These are phyloP conservation scores for Anadara kagoshimensis DNA, from an alignment of 1,140 invertebrate genomes.

Conservation along the genomic window DNA sequence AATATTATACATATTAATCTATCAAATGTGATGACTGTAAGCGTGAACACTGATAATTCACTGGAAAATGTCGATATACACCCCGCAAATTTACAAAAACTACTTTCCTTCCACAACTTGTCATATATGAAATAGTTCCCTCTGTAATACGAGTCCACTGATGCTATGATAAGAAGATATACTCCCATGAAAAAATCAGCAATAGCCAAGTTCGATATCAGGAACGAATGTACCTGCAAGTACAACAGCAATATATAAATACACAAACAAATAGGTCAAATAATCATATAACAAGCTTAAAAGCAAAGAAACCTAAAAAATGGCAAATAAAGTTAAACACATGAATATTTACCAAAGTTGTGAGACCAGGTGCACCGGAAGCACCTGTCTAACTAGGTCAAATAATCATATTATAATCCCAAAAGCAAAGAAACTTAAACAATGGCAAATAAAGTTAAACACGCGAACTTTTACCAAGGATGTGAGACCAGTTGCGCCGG, in stretches of 20 bases:
- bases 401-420: no score
- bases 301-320: background rate
- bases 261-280: no score
- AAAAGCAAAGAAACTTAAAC: no score
- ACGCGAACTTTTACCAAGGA: no score
- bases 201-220: conserved; percentile 80
- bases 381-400: no score
- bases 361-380: no score
- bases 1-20: conserved; percentile 78
- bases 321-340: no score
- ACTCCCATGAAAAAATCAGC: conserved; percentile 78
- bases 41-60: conserved; percentile 79
- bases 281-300: background rate
- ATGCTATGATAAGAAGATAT: conserved; percentile 77
- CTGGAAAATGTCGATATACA: conserved; percentile 82
- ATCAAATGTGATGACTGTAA: conserved; percentile 79
- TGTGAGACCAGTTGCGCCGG: no score
- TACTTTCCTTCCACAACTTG: conserved; percentile 75
- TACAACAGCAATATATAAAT: conserved; percentile 17
- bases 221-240: conserved; percentile 78
- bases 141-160: conserved; percentile 76
- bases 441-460: no score
- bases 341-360: no score
- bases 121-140: conserved; percentile 77
- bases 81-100: conserved; percentile 77